Evolutionary conservation across 1,140 invertebrate species (phyloP).

Genomic region (Sitodiplosis mosellana): DNA sequence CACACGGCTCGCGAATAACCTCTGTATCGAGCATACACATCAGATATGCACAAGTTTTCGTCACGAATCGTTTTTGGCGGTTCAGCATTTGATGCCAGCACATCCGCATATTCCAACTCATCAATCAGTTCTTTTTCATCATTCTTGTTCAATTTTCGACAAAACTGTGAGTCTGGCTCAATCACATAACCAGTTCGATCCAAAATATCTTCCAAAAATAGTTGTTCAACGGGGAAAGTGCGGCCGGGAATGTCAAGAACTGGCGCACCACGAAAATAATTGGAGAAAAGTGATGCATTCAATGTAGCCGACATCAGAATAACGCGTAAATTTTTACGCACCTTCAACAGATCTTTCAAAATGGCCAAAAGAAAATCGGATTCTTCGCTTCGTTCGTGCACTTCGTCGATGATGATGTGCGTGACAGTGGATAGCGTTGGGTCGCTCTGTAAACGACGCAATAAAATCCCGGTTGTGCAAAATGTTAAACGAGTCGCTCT

Average conservation of each 20-base stretch:
- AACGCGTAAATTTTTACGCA: constrained; percentile 54
- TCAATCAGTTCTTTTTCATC: constrained; percentile 18
- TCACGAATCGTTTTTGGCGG: constrained; percentile 43
- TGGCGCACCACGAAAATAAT: constrained; percentile 54
- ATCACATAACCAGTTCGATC: constrained; percentile 26
- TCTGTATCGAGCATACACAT: constrained; percentile 37
- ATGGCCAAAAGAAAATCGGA: constrained; percentile 71
- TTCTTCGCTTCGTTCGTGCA: constrained; percentile 78
- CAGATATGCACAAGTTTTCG: constrained; percentile 43
- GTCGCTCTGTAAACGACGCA: constrained; percentile 61
- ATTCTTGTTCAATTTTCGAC: constrained; percentile 39
- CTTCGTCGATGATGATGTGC: constrained; percentile 76
- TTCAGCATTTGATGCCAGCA: constrained; percentile 25
- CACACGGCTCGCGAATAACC: constrained; percentile 43
- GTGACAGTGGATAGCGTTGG: constrained; percentile 47
- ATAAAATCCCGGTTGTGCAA: constrained; percentile 80
- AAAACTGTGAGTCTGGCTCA: constrained; percentile 27
- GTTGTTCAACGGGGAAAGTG: constrained; percentile 64
- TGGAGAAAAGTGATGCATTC: constrained; percentile 57
- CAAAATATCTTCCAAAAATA: constrained; percentile 59
- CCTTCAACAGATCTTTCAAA: constrained; percentile 47
- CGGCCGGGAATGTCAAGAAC: constrained; percentile 55
- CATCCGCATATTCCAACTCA: constrained; percentile 35
- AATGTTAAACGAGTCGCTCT: constrained; percentile 62
- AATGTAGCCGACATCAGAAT: constrained; percentile 78